Percentiles rank a stretch among this genome's conserved stretches.
phyloP scores from a whole-genome alignment of 2,888 invertebrate species.

The Tanypteryx hageni region DNA sequence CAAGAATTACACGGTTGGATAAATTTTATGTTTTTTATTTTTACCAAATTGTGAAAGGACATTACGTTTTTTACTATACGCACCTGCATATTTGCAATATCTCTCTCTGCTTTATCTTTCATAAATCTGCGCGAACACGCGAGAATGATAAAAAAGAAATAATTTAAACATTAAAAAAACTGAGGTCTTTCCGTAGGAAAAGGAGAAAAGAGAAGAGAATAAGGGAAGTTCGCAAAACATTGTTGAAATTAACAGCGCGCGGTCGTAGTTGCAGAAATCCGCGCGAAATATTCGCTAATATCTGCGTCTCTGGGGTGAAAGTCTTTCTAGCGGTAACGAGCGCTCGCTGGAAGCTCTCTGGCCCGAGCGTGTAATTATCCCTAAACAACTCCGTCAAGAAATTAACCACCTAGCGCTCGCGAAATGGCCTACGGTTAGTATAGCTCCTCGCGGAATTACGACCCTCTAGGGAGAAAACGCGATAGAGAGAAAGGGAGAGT shows the following conservation, averaged over 20 bases:
- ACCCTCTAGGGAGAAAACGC: background rate
- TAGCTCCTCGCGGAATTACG: background rate
- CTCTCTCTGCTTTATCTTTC: no score
- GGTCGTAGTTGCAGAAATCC: background rate
- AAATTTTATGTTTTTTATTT: no score
- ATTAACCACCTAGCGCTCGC: background rate
- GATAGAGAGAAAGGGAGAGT: background rate
- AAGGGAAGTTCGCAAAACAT: no score
- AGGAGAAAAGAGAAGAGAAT: no score
- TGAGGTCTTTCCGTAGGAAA: no score
- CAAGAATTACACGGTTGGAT: no score
- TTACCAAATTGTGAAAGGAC: no score
- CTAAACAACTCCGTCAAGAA: conserved; percentile 12
- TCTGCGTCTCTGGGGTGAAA: background rate
- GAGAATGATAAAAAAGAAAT: no score
- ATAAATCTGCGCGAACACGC: no score
- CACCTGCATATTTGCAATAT: no score
- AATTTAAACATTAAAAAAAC: no score
- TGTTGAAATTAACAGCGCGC: background rate
- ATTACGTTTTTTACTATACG: no score
- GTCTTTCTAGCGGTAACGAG: background rate
- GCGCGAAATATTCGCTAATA: conserved; percentile 17
- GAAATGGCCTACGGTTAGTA: background rate
- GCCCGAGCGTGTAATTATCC: background rate
- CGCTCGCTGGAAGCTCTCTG: background rate